A percentile compares a stretch with the other conserved stretches of the same genome.
Conservation (phyloP, 2,888 invertebrate genomes). For the Labia minor region DNA sequence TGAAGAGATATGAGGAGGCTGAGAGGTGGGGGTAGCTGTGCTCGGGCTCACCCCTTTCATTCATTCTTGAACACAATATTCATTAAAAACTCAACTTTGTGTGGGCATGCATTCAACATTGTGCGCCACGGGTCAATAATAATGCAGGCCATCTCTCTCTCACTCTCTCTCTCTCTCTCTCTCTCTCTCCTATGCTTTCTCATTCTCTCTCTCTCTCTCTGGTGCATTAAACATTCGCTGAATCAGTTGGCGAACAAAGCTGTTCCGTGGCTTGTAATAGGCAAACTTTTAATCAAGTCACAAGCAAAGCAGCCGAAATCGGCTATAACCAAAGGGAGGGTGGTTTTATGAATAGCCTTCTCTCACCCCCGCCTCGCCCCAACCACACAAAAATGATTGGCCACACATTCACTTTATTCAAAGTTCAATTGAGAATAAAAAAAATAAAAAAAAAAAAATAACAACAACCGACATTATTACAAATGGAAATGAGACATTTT, state of each 20-base stretch:
- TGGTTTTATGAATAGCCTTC: neutral
- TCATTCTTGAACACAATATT: constrained; percentile 13
- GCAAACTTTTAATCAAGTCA: constrained; percentile 13
- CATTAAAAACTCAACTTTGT: neutral
- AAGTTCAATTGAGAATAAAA: too few relatives aligned
- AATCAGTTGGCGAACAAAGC: constrained; percentile 13
- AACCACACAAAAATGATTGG: neutral
- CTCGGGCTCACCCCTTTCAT: neutral
- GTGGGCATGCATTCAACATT: constrained; percentile 7
- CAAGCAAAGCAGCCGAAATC: neutral
- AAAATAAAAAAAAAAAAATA: too few relatives aligned
- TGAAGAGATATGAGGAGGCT: neutral
- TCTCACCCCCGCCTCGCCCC: neutral
- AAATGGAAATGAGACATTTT: too few relatives aligned
- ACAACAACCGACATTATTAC: too few relatives aligned
- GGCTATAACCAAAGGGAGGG: neutral
- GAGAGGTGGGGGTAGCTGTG: neutral
- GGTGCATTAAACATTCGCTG: constrained; percentile 13
- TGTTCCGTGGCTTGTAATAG: constrained; percentile 13
- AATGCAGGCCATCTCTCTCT: neutral
- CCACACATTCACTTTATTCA: neutral
- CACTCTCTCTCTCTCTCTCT: neutral
- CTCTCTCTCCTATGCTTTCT: neutral
- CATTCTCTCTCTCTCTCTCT: neutral
- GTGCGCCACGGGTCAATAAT: neutral